A percentile compares a stretch with the other conserved stretches of the same genome.
These are phyloP conservation scores for Aromia moschata DNA, from an alignment of 2,888 invertebrate species.

Conservation along the genomic window DNA sequence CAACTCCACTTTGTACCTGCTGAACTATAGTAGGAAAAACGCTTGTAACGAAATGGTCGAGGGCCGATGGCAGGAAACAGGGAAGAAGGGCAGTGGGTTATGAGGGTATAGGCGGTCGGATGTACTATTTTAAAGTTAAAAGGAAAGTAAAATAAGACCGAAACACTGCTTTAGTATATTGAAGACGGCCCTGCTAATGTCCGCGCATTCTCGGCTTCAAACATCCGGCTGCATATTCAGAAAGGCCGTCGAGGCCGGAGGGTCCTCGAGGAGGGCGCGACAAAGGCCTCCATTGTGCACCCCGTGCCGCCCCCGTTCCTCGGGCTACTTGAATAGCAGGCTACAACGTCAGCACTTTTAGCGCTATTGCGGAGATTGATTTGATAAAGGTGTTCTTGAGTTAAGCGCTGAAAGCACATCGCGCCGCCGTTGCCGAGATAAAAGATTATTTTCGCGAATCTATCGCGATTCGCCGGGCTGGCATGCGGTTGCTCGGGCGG, in stretches of 20 bases:
- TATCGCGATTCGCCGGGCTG: background rate
- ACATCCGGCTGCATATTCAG: constrained; percentile 47
- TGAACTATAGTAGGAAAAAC: too few relatives aligned
- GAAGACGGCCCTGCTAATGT: too few relatives aligned
- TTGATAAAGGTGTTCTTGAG: constrained; percentile 60
- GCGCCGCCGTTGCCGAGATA: constrained; percentile 44
- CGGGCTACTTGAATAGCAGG: constrained; percentile 57
- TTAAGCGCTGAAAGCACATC: constrained; percentile 47
- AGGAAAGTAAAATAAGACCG: too few relatives aligned
- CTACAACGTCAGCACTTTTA: constrained; percentile 60
- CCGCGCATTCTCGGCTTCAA: too few relatives aligned
- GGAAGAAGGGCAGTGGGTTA: too few relatives aligned
- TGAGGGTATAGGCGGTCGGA: too few relatives aligned
- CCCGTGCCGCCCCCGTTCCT: constrained; percentile 46
- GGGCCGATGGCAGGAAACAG: too few relatives aligned
- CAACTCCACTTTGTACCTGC: too few relatives aligned
- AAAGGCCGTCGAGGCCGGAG: constrained; percentile 43
- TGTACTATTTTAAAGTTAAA: too few relatives aligned
- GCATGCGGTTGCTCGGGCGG: background rate
- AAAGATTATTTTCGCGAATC: constrained; percentile 51
- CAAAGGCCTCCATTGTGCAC: constrained; percentile 57
- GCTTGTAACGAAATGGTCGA: too few relatives aligned
- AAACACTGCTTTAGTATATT: too few relatives aligned
- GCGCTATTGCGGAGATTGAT: constrained; percentile 60
- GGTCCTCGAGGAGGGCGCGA: constrained; percentile 55